Evolutionary conservation across 2,113 vertebrate genomes (phyloP).

Genomic region (Stercorarius parasiticus): DNA sequence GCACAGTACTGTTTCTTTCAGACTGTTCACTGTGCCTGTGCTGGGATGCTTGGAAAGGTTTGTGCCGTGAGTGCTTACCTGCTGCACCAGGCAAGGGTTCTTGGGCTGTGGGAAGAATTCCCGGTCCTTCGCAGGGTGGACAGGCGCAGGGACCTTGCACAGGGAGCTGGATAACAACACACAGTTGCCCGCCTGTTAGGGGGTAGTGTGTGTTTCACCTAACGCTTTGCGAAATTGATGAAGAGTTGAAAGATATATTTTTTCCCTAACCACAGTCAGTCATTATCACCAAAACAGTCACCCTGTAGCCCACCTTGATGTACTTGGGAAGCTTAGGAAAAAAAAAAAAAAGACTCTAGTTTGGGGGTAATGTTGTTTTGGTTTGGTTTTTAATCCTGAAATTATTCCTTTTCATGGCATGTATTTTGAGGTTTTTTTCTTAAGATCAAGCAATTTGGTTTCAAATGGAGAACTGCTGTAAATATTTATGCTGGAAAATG

Average conservation of each 20-base stretch:
- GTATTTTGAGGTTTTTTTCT: not conserved
- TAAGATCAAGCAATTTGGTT: not conserved
- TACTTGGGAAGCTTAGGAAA: not conserved
- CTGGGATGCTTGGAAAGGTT: not conserved
- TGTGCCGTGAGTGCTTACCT: not conserved
- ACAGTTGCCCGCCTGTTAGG: fast-evolving
- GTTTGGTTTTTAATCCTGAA: not conserved
- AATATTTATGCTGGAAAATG: not conserved
- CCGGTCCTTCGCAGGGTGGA: not conserved
- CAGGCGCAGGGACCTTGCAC: not conserved
- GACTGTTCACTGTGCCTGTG: not conserved
- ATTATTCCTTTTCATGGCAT: not conserved
- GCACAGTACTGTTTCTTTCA: not conserved
- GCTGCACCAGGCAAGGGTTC: not conserved
- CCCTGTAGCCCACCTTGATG: not conserved
- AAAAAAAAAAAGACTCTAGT: not conserved
- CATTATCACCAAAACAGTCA: not conserved
- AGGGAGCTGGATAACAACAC: not conserved
- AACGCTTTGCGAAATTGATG: not conserved
- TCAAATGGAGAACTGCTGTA: not conserved
- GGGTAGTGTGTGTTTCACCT: not conserved
- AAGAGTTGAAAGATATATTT: not conserved
- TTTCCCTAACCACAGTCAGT: not conserved
- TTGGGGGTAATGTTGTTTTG: not conserved
- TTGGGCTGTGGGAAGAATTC: not conserved